Percentiles rank a stretch among this genome's conserved stretches.
These are phyloP conservation scores for Helicorthomorpha holstii DNA, from an alignment of 1,140 invertebrate species.

Conservation along the genomic window DNA sequence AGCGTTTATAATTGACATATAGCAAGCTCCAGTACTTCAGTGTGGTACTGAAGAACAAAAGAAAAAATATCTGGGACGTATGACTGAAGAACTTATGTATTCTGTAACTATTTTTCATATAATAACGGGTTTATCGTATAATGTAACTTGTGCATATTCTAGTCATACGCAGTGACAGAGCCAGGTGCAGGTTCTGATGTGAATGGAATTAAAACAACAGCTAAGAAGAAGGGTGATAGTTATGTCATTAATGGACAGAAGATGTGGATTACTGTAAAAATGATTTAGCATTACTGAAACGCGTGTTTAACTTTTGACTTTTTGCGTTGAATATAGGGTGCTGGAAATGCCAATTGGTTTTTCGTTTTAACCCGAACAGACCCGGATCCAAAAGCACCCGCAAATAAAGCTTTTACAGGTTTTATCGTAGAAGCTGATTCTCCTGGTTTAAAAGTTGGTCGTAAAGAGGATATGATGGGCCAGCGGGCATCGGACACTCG, in stretches of 20 bases:
- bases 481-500: slow-evolving; percentile 90
- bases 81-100: slow-evolving; percentile 69
- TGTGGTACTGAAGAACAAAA: slow-evolving; percentile 73
- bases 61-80: slow-evolving; percentile 77
- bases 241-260: slow-evolving; percentile 36
- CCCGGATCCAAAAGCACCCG: slow-evolving; percentile 76
- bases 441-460: slow-evolving; percentile 66
- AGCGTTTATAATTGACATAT: slow-evolving; percentile 18
- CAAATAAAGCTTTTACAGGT: slow-evolving; percentile 84
- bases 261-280: slow-evolving; percentile 40
- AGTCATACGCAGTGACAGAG: slow-evolving; percentile 86
- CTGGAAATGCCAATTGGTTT: slow-evolving; percentile 92
- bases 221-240: slow-evolving; percentile 28
- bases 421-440: slow-evolving; percentile 88
- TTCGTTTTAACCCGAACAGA: slow-evolving; percentile 89
- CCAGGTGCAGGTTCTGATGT: slow-evolving; percentile 83
- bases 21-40: slow-evolving; percentile 75
- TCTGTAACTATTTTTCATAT: too few relatives aligned
- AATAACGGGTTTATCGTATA: too few relatives aligned
- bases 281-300: too few relatives aligned
- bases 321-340: too few relatives aligned
- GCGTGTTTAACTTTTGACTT: too few relatives aligned
- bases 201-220: slow-evolving; percentile 45
- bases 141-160: too few relatives aligned
- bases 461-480: slow-evolving; percentile 94